phyloP scores from a whole-genome alignment of 1,140 invertebrate species.

The Hesperophylax magnus region DNA sequence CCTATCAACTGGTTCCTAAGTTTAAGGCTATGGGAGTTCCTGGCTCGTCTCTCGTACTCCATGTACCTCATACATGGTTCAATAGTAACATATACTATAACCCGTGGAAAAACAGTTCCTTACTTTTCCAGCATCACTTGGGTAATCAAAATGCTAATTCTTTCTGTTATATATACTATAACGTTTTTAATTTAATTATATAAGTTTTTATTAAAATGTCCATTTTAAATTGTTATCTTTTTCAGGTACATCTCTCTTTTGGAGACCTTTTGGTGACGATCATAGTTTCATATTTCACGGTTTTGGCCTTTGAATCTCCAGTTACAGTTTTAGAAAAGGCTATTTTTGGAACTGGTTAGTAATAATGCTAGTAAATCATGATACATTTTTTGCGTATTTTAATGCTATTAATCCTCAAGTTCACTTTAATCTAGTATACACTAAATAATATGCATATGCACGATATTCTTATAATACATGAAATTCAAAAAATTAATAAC shows the following conservation, averaged over 20 bases:
- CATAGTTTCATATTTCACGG: neutral
- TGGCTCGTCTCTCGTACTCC: conserved; percentile 68
- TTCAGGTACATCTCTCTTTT: neutral
- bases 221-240: neutral
- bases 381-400: too few species aligned
- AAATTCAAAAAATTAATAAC: too few species aligned
- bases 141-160: neutral
- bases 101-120: neutral
- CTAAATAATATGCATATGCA: too few species aligned
- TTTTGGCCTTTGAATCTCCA: conserved; percentile 30
- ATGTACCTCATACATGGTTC: conserved; percentile 68
- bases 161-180: too few species aligned
- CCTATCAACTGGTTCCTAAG: conserved; percentile 69
- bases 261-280: conserved; percentile 20
- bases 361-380: neutral
- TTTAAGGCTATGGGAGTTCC: conserved; percentile 67
- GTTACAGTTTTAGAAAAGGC: conserved; percentile 12
- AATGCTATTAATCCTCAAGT: too few species aligned
- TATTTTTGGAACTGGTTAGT: conserved; percentile 8
- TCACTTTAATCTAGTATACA: too few species aligned
- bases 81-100: conserved; percentile 8
- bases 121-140: neutral
- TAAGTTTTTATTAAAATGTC: too few species aligned
- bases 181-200: too few species aligned
- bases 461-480: too few species aligned